Base-by-base conservation (phyloP, 2,888 invertebrate species). In the Noctua janthe region DNA sequence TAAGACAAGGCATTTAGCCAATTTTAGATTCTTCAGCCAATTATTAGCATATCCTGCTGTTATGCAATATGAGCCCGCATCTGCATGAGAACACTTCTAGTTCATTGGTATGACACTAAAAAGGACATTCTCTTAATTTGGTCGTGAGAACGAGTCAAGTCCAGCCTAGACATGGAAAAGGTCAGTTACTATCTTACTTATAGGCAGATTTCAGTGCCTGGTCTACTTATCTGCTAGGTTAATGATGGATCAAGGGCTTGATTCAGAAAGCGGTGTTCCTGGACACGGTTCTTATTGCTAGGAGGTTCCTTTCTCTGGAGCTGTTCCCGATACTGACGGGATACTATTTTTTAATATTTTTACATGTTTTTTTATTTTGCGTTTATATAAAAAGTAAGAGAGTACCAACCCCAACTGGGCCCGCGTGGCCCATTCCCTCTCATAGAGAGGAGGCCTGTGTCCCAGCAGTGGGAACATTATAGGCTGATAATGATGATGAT, bases 11-110 rank as follows among this genome's bases (percentile, higher is more conserved):
- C 91, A 91, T 94, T 92, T 88, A 94, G 92, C 90, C 93, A 94
- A 94, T 94, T 93, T 91, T 91, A 90, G 89, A 90, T 88, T 93
- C 89, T 93, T 95, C 92, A 95, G 94, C 91, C 96, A 95, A 96
- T 96, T 96, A 96, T 96, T 96, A 95, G 94, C 95, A 95, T 95
- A 95, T 96, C 96, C 96, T 95, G 95, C 89, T 88, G 91, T 95
- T 94, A 93, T 88, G 89, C 87, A 87, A 89, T 89, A 90, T 91
- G 89, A 90, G 83, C 70, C 93, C 91, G 94, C 92, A 93, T 93
- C 90, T 88, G 81, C 64, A 70, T 43, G 75, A 81, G 74, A 64
- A 29, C 49, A 78, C 54, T 71, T 66, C 82, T 83, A 74, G 70
- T 81, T 62, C 15, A 84, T 88, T 80, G 72, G 70, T 73, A 73